These are phyloP conservation scores for Lordiphosa collinella DNA, from an alignment of 1,140 invertebrate species.

Conservation along the genomic window DNA sequence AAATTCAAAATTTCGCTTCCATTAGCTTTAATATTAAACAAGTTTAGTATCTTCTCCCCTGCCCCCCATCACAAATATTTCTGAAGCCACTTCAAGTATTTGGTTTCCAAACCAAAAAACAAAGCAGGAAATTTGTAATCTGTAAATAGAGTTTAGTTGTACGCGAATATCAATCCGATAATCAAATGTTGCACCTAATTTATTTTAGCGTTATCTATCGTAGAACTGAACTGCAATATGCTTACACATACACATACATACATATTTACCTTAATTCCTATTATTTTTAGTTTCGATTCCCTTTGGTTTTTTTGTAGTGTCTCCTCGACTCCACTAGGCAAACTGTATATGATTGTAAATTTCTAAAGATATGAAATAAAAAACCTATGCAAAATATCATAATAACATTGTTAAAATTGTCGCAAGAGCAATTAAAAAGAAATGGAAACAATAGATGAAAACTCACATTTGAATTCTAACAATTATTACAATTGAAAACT, in stretches of 20 bases:
- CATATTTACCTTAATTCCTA: slow-evolving; percentile 37
- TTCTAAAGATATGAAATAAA: slow-evolving; percentile 49
- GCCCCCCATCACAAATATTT: slow-evolving; percentile 20
- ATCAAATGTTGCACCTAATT: slow-evolving; percentile 69
- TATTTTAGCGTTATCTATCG: slow-evolving; percentile 66
- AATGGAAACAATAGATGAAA: slow-evolving; percentile 32
- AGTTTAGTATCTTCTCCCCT: too few relatives aligned
- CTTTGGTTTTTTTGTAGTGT: slow-evolving; percentile 18
- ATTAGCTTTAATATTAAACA: slow-evolving; percentile 1
- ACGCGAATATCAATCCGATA: slow-evolving; percentile 23
- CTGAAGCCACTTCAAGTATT: slow-evolving; percentile 58
- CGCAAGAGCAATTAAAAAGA: slow-evolving; percentile 75
- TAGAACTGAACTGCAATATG: slow-evolving; percentile 75
- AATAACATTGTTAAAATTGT: slow-evolving; percentile 76
- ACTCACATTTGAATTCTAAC: slow-evolving; percentile 19
- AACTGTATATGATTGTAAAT: slow-evolving; percentile 74
- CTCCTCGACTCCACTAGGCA: slow-evolving; percentile 20
- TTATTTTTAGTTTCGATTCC: slow-evolving; percentile 57
- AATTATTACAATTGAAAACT: slow-evolving; percentile 41
- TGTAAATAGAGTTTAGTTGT: slow-evolving; percentile 56
- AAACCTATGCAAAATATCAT: slow-evolving; percentile 59
- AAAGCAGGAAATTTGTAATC: slow-evolving; percentile 6
- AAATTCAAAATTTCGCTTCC: slow-evolving; percentile 4
- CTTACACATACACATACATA: slow-evolving; percentile 42
- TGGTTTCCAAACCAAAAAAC: slow-evolving; percentile 40